Conservation (phyloP, 1,140 invertebrate species). For the Drosophila lacteicornis region DNA sequence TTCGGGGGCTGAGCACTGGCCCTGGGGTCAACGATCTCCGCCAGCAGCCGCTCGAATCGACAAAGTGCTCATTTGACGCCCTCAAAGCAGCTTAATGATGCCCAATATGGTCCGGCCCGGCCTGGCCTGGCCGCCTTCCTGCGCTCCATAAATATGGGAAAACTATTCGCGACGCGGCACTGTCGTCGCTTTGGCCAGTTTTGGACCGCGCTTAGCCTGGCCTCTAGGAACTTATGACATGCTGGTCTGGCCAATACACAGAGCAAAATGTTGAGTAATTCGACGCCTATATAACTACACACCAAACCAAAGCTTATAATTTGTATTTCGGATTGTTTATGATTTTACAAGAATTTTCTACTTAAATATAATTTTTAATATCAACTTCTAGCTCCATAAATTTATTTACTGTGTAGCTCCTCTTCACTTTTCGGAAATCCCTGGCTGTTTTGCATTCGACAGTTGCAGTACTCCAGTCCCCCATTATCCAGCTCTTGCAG, state of each 20-base stretch:
- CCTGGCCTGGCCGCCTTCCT: slow-evolving; percentile 27
- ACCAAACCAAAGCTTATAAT: no score
- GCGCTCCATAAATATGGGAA: slow-evolving; percentile 53
- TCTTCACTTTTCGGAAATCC: slow-evolving; percentile 25
- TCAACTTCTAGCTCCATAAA: neutral
- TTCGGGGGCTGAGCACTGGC: neutral
- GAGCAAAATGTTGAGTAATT: no score
- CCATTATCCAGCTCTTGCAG: slow-evolving; percentile 17
- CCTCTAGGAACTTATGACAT: slow-evolving; percentile 42
- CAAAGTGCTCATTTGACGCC: slow-evolving; percentile 47
- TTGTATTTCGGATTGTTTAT: no score
- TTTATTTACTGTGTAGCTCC: neutral
- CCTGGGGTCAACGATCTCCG: slow-evolving; percentile 44
- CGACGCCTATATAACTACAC: no score
- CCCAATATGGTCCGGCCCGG: slow-evolving; percentile 44
- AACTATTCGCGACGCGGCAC: slow-evolving; percentile 44
- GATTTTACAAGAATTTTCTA: no score
- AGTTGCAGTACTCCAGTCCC: slow-evolving; percentile 29
- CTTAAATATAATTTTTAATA: neutral
- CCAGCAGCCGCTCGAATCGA: slow-evolving; percentile 15
- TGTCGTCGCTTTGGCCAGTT: slow-evolving; percentile 53
- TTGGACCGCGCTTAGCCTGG: slow-evolving; percentile 12
- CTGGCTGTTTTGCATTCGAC: slow-evolving; percentile 51
- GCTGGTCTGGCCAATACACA: neutral
- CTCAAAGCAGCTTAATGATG: slow-evolving; percentile 53